Conservation (phyloP, 2,113 vertebrate genomes). For the Melanerpes formicivorus region DNA sequence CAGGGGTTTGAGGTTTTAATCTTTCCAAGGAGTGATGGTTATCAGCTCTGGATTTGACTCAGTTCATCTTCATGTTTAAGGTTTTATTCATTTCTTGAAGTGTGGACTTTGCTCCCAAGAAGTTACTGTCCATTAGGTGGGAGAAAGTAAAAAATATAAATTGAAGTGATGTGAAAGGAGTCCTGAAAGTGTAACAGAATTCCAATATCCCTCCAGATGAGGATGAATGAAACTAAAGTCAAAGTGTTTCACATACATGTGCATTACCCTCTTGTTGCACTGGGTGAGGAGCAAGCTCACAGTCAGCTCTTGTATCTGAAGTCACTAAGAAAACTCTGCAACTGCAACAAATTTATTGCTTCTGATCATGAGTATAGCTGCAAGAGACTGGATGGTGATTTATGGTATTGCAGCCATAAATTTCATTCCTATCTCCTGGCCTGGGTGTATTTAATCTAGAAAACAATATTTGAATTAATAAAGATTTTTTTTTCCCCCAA, state of each 20-base stretch:
- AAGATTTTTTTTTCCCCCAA: neutral
- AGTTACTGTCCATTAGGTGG: neutral
- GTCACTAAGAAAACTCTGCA: neutral
- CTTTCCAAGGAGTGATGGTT: neutral
- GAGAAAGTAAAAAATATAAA: neutral
- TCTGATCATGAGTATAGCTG: neutral
- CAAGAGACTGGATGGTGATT: conserved; percentile 6
- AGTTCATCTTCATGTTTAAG: neutral
- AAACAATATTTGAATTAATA: conserved; percentile 27
- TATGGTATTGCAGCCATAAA: neutral
- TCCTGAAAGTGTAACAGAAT: neutral
- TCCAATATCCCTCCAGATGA: neutral
- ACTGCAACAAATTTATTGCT: conserved; percentile 15
- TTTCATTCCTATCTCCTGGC: conserved; percentile 15
- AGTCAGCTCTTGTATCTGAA: neutral
- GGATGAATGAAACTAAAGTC: neutral
- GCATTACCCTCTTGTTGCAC: neutral
- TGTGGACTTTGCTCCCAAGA: neutral
- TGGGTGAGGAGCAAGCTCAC: neutral
- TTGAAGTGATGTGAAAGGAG: neutral
- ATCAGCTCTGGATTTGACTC: neutral
- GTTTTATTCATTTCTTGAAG: neutral
- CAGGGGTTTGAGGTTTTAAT: neutral
- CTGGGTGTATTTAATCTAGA: conserved; percentile 9
- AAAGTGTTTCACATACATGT: neutral